Conservation (phyloP, 2,113 vertebrate species). For the Zapornia atra region DNA sequence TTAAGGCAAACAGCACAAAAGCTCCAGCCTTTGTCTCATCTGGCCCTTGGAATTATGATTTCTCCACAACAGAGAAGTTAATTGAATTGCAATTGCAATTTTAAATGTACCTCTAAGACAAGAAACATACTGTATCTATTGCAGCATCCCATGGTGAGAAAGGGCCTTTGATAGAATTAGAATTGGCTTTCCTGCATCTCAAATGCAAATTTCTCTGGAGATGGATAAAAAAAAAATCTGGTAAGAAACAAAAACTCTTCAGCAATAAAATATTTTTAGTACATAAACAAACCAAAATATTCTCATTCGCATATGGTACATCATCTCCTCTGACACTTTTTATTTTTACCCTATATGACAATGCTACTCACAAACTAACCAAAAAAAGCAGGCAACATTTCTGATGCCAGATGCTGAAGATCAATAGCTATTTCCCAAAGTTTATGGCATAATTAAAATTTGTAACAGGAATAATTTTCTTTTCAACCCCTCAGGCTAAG, state of each 20-base stretch:
- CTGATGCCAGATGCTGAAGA: conserved; percentile 75
- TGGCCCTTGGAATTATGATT: background rate
- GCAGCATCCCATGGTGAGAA: background rate
- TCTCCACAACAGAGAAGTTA: background rate
- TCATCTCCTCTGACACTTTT: conserved; percentile 49
- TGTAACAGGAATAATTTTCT: conserved; percentile 80
- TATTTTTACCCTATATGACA: conserved; percentile 59
- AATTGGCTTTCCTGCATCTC: conserved; percentile 22
- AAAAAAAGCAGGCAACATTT: conserved; percentile 57
- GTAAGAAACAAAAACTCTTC: conserved; percentile 16
- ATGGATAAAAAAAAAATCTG: conserved; percentile 11
- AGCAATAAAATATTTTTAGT: conserved; percentile 56
- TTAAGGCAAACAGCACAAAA: background rate
- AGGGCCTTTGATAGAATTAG: conserved; percentile 37
- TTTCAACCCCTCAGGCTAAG: conserved; percentile 74
- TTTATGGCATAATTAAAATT: conserved; percentile 85
- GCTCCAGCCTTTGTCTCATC: background rate
- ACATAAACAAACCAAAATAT: conserved; percentile 54
- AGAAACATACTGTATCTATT: background rate
- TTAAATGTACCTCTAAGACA: conserved; percentile 15
- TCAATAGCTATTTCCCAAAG: conserved; percentile 79
- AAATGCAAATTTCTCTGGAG: conserved; percentile 47
- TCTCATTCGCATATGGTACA: conserved; percentile 15
- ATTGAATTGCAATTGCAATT: background rate
- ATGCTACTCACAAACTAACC: conserved; percentile 43